A percentile compares a stretch with the other conserved stretches of the same genome.
phyloP scores from a whole-genome alignment of 2,797 vertebrate genomes.

The Hoplostethus atlanticus region DNA sequence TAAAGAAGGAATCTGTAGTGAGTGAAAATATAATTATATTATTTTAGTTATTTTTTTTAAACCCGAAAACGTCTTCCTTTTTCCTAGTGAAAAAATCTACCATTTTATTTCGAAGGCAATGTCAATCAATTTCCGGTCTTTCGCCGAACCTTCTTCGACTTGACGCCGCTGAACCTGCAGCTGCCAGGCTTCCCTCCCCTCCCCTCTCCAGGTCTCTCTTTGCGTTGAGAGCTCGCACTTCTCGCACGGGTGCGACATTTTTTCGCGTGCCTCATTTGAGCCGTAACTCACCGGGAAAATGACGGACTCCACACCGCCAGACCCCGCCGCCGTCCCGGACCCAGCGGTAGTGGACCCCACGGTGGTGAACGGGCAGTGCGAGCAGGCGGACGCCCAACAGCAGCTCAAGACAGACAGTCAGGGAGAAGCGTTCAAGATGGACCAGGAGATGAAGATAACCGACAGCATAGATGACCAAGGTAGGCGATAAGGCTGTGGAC shows the following conservation, averaged over 20 bases:
- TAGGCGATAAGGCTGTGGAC: slow-evolving; percentile 55
- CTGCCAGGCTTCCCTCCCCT: slow-evolving; percentile 45
- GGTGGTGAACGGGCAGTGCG: slow-evolving; percentile 75
- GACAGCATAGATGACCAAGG: slow-evolving; percentile 94
- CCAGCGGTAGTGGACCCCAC: slow-evolving; percentile 75
- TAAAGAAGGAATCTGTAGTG: too few relatives aligned
- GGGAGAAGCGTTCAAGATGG: slow-evolving; percentile 78
- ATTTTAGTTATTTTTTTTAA: too few relatives aligned
- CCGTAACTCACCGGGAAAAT: slow-evolving; percentile 68
- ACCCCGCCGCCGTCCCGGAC: slow-evolving; percentile 73
- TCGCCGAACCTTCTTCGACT: slow-evolving; percentile 17
- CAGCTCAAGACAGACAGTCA: slow-evolving; percentile 56
- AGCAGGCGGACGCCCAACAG: slow-evolving; percentile 55
- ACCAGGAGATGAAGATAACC: slow-evolving; percentile 92
- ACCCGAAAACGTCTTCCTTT: too few relatives aligned
- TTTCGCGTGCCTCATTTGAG: slow-evolving; percentile 54
- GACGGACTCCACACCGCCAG: slow-evolving; percentile 76
- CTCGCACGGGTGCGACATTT: slow-evolving; percentile 83
- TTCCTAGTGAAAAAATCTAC: not conserved
- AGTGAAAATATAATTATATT: too few relatives aligned
- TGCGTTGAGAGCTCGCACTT: slow-evolving; percentile 48
- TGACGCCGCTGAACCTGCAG: slow-evolving; percentile 44
- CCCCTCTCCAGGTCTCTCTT: slow-evolving; percentile 27
- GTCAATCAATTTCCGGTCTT: slow-evolving; percentile 38
- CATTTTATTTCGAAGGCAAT: slow-evolving; percentile 56